phyloP scores from a whole-genome alignment of 2,797 vertebrate species.

The Austrolebias charrua region DNA sequence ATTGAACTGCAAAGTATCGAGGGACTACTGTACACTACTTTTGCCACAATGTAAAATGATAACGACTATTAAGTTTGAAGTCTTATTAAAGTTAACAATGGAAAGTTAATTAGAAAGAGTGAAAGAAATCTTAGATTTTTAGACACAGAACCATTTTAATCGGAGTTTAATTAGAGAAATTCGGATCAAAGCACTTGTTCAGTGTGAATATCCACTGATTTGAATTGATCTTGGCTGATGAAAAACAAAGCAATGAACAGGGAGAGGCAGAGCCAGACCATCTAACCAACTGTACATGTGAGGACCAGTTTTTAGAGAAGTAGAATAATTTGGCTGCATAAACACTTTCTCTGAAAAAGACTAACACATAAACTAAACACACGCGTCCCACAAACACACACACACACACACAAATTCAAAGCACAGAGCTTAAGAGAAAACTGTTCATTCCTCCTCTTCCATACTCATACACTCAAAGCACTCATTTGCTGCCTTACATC shows the following conservation, averaged over 20 bases:
- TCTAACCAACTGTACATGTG: conserved; percentile 36
- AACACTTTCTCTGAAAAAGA: conserved; percentile 65
- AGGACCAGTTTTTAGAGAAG: conserved; percentile 30
- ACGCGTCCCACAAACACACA: conserved; percentile 32
- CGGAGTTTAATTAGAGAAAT: neutral
- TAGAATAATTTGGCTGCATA: conserved; percentile 41
- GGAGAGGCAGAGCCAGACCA: conserved; percentile 11
- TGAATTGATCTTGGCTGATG: conserved; percentile 20
- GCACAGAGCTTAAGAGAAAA: conserved; percentile 40
- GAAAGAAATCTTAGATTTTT: neutral
- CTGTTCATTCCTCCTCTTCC: conserved; percentile 34
- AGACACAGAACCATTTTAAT: neutral
- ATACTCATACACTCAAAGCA: conserved; percentile 26
- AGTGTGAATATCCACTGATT: conserved; percentile 21
- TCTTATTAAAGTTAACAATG: neutral
- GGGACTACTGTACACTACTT: neutral
- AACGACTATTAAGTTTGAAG: neutral
- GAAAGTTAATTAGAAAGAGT: conserved; percentile 1
- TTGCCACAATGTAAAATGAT: neutral
- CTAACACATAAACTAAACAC: conserved; percentile 43
- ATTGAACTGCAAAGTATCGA: too few relatives aligned
- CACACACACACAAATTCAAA: conserved; percentile 33
- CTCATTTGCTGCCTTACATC: conserved; percentile 35
- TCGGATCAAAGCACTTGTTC: neutral
- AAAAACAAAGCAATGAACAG: conserved; percentile 16